phyloP scores from a whole-genome alignment of 2,113 vertebrate genomes.

The Bambusicola thoracicus region DNA sequence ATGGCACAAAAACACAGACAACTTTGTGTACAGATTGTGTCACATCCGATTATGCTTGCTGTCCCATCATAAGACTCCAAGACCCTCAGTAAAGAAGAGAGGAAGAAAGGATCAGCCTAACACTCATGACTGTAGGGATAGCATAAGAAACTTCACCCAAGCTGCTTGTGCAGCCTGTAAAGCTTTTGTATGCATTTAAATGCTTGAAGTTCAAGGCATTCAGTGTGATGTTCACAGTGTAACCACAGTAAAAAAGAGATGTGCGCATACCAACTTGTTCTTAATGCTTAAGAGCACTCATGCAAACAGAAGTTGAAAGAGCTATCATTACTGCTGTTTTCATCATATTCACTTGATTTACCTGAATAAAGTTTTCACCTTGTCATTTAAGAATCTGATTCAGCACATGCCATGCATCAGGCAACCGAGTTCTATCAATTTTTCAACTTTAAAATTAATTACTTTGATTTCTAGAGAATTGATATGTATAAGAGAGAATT shows the following conservation, averaged over 20 bases:
- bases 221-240: background rate
- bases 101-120: background rate
- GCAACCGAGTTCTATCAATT: background rate
- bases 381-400: background rate
- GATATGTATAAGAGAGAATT: background rate
- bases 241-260: background rate
- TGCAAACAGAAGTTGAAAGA: too few relatives aligned
- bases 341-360: background rate
- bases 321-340: background rate
- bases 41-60: background rate
- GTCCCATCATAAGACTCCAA: background rate
- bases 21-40: background rate
- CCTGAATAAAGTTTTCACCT: background rate
- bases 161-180: background rate
- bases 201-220: background rate
- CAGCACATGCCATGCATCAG: background rate
- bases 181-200: background rate
- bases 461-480: background rate
- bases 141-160: background rate
- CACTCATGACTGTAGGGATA: background rate
- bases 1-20: background rate
- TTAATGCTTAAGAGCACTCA: background rate
- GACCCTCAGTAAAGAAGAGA: background rate
- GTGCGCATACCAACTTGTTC: background rate
- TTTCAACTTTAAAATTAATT: background rate